phyloP scores from a whole-genome alignment of 2,888 invertebrate genomes.

The Heliconius sara region DNA sequence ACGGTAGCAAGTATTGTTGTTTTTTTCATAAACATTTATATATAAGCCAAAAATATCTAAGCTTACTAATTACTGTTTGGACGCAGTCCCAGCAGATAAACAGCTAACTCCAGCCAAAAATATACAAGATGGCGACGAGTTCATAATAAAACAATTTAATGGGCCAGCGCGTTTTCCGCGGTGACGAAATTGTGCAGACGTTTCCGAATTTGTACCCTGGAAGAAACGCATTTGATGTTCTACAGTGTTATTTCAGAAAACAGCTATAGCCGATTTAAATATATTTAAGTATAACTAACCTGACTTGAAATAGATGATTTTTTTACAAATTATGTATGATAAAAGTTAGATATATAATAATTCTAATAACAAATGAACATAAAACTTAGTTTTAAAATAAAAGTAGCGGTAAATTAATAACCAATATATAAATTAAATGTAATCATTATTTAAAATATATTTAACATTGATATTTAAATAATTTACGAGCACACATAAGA shows the following conservation, averaged over 20 bases:
- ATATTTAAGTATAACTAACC: not conserved
- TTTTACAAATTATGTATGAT: too few relatives aligned
- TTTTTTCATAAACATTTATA: conserved; percentile 57
- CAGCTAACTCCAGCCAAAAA: conserved; percentile 83
- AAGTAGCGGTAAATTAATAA: not conserved
- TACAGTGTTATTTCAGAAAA: conserved; percentile 11
- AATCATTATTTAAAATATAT: not conserved
- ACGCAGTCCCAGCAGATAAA: conserved; percentile 83
- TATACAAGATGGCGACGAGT: conserved; percentile 83
- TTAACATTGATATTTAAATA: not conserved
- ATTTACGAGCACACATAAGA: not conserved
- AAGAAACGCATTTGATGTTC: conserved; percentile 15
- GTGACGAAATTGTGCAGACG: conserved; percentile 83
- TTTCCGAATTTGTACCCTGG: conserved; percentile 64
- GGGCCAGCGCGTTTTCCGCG: conserved; percentile 84
- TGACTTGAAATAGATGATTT: not conserved
- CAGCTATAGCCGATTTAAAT: not conserved
- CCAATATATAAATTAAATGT: not conserved
- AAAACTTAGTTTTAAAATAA: not conserved
- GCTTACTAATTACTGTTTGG: conserved; percentile 82
- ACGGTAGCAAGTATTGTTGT: not conserved
- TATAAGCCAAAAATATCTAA: conserved; percentile 70
- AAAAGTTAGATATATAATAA: too few relatives aligned
- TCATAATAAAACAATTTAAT: conserved; percentile 85
- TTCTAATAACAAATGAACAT: not conserved